Evolutionary conservation across 2,113 vertebrate species (phyloP).

Genomic region (Centropus bengalensis): DNA sequence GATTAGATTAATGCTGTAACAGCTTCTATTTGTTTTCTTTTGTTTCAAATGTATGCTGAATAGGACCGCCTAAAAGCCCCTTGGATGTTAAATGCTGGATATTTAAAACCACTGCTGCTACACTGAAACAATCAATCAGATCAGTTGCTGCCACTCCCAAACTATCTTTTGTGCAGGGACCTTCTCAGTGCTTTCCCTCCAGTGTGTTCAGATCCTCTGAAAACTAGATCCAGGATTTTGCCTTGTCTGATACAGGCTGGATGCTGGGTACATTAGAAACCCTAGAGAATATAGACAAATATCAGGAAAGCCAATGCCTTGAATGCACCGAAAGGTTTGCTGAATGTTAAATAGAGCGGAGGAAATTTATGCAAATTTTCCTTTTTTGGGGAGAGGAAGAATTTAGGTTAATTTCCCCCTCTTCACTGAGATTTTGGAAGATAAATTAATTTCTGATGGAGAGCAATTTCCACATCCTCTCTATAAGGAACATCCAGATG

Average conservation of each 20-base stretch:
- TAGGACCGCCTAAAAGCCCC: not conserved
- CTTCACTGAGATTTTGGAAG: not conserved
- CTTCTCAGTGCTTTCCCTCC: not conserved
- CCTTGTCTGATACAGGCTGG: not conserved
- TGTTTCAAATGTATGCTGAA: not conserved
- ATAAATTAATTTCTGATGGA: not conserved
- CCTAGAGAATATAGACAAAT: fast-evolving
- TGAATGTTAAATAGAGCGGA: not conserved
- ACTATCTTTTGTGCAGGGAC: not conserved
- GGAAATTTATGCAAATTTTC: not conserved
- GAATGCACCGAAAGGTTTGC: not conserved
- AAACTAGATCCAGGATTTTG: not conserved
- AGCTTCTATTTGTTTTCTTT: not conserved
- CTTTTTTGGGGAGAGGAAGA: not conserved
- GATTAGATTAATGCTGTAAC: not conserved
- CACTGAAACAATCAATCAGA: not conserved
- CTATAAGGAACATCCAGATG: not conserved
- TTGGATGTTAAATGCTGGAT: not conserved
- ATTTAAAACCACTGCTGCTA: not conserved
- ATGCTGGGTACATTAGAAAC: not conserved
- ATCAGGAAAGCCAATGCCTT: not conserved
- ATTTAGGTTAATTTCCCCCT: not conserved
- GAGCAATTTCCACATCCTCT: not conserved
- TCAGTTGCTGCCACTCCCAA: not conserved
- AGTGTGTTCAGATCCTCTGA: fast-evolving